Evolutionary conservation across 1,140 invertebrate species (phyloP), one percentile per base, ranked within the genome.

Genomic region (Macrostomum lignano): DNA sequence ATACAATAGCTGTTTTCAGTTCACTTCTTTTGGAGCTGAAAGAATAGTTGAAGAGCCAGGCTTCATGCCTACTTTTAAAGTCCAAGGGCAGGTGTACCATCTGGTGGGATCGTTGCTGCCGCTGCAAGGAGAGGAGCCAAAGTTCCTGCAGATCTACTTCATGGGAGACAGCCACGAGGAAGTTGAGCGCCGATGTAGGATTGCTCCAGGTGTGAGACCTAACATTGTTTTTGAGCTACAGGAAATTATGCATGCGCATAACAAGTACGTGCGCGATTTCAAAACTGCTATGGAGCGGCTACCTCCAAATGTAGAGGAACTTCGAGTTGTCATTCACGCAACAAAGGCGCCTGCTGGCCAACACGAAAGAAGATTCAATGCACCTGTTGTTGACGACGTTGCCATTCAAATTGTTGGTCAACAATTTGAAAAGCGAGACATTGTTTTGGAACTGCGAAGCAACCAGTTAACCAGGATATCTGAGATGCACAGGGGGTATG

Each of bases 81-180:
- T 62, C 25, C 50, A 62, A 48, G 56, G 61, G 20, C 53, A 61
- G 40, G 43, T 60, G 11, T 63, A 62, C 41, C 56, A 60, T 42
- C 37, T 35, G 40, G 46, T 49, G 26, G 54, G 46, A n/a, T 47
- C 46, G 42, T 26, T 59, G 30, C 29, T 50, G 23, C 51, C 51
- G 39, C 31, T 32, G 6, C 25, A 36, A 31, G 21, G 45, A 40
- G 40, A 42, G 11, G 17, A 49, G 33, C 38, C 38, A 22, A 46
- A 52, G 44, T 58, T 55, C 54, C 39, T 55, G 21, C 49, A 60
- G 46, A 48, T 59, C 35, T 60, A 55, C 49, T 48, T 43, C 36
- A 35, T 32, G 6, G 40, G 17, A 31, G 39, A 14, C 23, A 29
- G n/a, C 23, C 7, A 34, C 31, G 36, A 15, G 33, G 37, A 25